Conservation (phyloP, 1,140 invertebrate species). For the Brachionus asplanchnoidis region DNA sequence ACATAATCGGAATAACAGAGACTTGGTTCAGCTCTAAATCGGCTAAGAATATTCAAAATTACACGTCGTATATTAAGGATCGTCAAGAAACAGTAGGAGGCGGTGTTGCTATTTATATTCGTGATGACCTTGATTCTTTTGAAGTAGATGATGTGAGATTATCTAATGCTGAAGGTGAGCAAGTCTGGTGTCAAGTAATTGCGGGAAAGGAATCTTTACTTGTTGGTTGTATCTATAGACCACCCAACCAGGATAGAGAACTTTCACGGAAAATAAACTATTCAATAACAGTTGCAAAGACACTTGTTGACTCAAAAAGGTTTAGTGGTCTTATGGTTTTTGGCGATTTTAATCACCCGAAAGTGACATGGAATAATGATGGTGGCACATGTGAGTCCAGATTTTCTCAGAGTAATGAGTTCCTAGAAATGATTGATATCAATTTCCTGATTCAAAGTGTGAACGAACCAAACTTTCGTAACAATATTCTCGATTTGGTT, state of each 20-base stretch:
- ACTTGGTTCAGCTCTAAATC: no score
- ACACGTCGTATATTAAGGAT: no score
- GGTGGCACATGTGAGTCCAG: neutral
- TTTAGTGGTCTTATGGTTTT: neutral
- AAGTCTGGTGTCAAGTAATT: neutral
- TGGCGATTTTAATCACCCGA: neutral
- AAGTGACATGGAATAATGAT: neutral
- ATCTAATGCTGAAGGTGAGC: neutral
- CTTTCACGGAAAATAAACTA: neutral
- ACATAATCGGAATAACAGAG: no score
- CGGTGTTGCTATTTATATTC: no score
- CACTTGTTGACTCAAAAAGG: neutral
- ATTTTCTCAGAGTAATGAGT: neutral
- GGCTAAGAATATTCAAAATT: no score
- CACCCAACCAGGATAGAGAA: neutral
- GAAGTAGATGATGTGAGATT: no score
- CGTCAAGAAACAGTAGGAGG: no score
- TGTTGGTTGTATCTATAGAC: neutral
- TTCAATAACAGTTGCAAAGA: neutral
- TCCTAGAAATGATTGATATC: neutral
- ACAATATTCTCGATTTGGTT: neutral
- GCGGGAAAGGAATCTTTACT: neutral
- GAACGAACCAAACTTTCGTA: neutral
- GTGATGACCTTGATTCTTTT: no score
- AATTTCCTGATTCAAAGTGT: neutral